A percentile compares a stretch with the other conserved stretches of the same genome.
Evolutionary conservation across 2,888 invertebrate species (phyloP).

Genomic region (Byasa hedistus): DNA sequence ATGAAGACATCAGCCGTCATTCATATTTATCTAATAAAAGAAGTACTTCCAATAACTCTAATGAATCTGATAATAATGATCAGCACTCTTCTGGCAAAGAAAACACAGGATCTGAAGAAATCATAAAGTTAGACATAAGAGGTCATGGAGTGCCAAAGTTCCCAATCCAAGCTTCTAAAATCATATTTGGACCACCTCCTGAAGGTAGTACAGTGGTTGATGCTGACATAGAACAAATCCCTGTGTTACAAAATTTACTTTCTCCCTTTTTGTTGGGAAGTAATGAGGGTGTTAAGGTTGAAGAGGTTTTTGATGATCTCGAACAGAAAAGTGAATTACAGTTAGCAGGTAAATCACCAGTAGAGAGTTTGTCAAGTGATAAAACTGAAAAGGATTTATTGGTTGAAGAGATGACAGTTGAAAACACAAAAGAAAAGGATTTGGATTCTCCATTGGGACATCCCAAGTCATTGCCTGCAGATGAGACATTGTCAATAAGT

Average conservation of each 20-base stretch:
- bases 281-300: conserved; percentile 51
- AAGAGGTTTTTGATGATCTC: conserved; percentile 51
- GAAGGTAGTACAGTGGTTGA: conserved; percentile 60
- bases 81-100: conserved; percentile 45
- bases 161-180: conserved; percentile 59
- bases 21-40: conserved; percentile 38
- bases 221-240: conserved; percentile 51
- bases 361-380: conserved; percentile 52
- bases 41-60: conserved; percentile 42
- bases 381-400: conserved; percentile 64
- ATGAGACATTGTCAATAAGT: conserved; percentile 73
- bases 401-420: conserved; percentile 65
- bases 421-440: conserved; percentile 49
- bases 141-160: conserved; percentile 66
- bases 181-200: conserved; percentile 71
- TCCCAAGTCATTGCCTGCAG: conserved; percentile 61
- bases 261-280: conserved; percentile 66
- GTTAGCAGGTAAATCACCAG: conserved; percentile 40
- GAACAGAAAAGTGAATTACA: conserved; percentile 33
- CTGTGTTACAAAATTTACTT: conserved; percentile 61
- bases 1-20: conserved; percentile 50
- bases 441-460: conserved; percentile 48
- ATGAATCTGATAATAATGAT: conserved; percentile 39
- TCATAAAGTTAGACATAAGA: conserved; percentile 73
- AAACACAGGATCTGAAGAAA: conserved; percentile 70